Evolutionary conservation across 1,140 invertebrate species (phyloP), one percentile per base, ranked within the genome.

Genomic region (Eriosoma lanigerum): DNA sequence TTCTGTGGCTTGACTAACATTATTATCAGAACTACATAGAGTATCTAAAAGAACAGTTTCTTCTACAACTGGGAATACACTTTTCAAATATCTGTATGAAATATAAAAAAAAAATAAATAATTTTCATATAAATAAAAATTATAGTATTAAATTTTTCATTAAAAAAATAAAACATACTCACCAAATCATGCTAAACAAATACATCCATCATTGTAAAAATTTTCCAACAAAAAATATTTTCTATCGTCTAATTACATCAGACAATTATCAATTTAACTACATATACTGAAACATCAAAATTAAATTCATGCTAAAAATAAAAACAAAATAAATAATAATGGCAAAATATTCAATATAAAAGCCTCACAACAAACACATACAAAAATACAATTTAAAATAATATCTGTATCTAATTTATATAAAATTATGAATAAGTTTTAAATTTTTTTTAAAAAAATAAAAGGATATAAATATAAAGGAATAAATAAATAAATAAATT

Each of bases 21-120:
- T 96, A 84, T 95, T 95, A 82, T 96, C 94, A 82, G 93, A 92
- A 85, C 91, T 93, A 80, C 91, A 91, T 46, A 96, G 86, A 78
- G 94, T 88, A 85, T 96, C 94, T 66, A 96, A 87, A 12, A 96
- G 90, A 38, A 95, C 85, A n/a, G 93, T 94, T 85, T 96, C 94
- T 82, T 96, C 94, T 0, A 92, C 93, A 86, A 94, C 93, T n/a
- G 94, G 93, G 86, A 95, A 96, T 83, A 96, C 89, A 84, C 92
- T 94, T 86, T 96, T 96, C 87, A 96, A 89, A 86, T 96, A 96
- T 88, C 94, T 95, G 86, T 68, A 84, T 84, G 24, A 84, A 85
- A 84, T 82, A 46, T 10, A 68, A 80, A 80, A 80, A 2, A 44
- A 24, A 17, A 5, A n/a, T n/a, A n/a, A n/a, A n/a, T n/a, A n/a